Base-by-base conservation (phyloP, 2,888 invertebrate species). In the Piscicola geometra region DNA sequence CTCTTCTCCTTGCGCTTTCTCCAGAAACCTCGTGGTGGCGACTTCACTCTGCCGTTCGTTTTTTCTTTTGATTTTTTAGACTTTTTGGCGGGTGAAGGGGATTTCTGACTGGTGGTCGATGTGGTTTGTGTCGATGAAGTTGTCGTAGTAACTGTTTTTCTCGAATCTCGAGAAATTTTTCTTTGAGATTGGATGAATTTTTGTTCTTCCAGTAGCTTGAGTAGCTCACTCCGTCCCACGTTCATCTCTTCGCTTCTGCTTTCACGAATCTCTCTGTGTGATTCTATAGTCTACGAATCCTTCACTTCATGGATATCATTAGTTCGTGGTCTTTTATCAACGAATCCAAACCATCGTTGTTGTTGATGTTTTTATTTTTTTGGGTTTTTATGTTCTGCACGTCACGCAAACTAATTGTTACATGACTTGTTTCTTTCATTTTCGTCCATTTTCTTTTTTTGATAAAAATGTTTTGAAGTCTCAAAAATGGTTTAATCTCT, bases 161-260 rank as follows among this genome's bases (percentile, higher is more conserved):
- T 15, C 12, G 21, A 15, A 47, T 21, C 50, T 47, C 21, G 50
- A 9, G 21, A 47, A 25, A 56, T n/a, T 56, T 25, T 56, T 56
- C n/a, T 18, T 25, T 56, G 5, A 3, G 60, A 25, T 9, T 5
- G n/a, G 21, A 56, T 41, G 25, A 56, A 56, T 18, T 56, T 56
- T 56, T 56, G 60, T 56, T 56, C 60, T 56, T 56, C n/a, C 3
- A 56, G 60, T 25, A 56, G 60, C 25, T 56, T 56, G 3, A 56
- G n/a, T 25, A 56, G 60, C 25, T 56, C 60, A 5, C 60, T 56
- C n/a, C 25, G 9, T 25, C 60, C 60, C n/a, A 56, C 60, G 60
- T 56, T 21, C 60, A 56, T 56, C n/a, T n/a, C n/a, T n/a, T n/a
- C n/a, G n/a, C n/a, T n/a, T n/a, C n/a, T n/a, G n/a, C n/a, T n/a